Conservation (phyloP, 2,797 vertebrate species). For the Hipposideros larvatus region DNA sequence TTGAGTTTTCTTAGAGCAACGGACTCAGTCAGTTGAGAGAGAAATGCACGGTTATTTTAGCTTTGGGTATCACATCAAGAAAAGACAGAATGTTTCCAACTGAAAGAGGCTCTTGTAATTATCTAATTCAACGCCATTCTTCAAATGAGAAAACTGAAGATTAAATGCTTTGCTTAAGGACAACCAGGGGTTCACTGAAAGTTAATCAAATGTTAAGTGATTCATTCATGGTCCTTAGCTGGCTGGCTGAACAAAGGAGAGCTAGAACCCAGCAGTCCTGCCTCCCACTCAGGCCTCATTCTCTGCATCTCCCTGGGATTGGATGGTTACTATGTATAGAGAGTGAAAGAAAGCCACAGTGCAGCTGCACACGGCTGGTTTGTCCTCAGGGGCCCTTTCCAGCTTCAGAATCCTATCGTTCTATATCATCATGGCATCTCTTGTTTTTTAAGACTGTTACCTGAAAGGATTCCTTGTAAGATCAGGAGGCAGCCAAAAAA, state of each 20-base stretch:
- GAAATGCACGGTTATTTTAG: background rate
- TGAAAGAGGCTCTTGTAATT: slow-evolving; percentile 7
- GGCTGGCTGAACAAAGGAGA: background rate
- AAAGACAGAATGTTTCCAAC: slow-evolving; percentile 8
- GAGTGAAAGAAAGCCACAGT: background rate
- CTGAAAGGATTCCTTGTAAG: slow-evolving; percentile 65
- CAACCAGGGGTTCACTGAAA: background rate
- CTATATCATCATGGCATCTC: background rate
- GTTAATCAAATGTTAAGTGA: background rate
- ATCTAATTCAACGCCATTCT: slow-evolving; percentile 1
- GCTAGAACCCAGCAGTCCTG: background rate
- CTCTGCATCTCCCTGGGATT: background rate
- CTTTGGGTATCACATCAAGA: background rate
- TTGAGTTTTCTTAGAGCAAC: background rate
- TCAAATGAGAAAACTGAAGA: slow-evolving; percentile 26
- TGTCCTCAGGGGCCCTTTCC: background rate
- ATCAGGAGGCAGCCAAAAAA: slow-evolving; percentile 25
- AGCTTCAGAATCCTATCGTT: background rate
- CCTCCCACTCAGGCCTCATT: background rate
- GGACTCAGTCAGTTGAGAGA: background rate
- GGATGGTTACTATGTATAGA: background rate
- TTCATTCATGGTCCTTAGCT: background rate
- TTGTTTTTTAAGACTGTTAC: slow-evolving; percentile 36
- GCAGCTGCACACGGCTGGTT: background rate
- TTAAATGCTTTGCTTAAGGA: background rate